Conservation (phyloP, 2,888 invertebrate genomes). For the Polydrusus pterygomalis region DNA sequence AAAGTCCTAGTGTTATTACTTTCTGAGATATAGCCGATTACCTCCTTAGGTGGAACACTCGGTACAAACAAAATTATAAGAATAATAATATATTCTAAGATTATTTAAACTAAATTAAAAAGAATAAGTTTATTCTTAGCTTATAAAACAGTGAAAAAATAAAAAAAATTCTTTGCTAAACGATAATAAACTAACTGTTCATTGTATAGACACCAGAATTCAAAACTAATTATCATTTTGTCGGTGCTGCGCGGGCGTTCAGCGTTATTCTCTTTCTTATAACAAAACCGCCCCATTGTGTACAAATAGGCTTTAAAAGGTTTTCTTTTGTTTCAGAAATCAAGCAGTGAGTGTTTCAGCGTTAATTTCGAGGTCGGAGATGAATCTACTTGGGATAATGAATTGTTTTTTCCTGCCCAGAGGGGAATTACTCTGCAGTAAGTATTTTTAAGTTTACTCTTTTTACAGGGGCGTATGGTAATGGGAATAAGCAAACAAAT, state of each 20-base stretch:
- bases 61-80: no score
- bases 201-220: background rate
- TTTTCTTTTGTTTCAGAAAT: conserved; percentile 74
- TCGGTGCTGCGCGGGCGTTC: background rate
- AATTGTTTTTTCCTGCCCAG: conserved; percentile 80
- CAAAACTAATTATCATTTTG: conserved; percentile 6
- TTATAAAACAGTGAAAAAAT: no score
- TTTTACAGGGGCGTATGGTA: background rate
- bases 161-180: background rate
- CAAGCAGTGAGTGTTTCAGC: conserved; percentile 84
- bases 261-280: conserved; percentile 5
- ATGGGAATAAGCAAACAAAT: no score
- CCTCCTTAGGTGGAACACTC: no score
- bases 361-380: conserved; percentile 80
- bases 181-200: conserved; percentile 3
- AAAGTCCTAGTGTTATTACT: no score
- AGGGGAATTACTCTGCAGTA: conserved; percentile 80
- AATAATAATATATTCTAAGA: no score
- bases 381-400: conserved; percentile 73
- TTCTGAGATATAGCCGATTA: no score
- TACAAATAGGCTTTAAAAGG: conserved; percentile 19
- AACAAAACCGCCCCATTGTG: conserved; percentile 8
- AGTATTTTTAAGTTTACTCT: conserved; percentile 68
- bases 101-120: no score
- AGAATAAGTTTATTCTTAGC: no score